These are phyloP conservation scores for Agraylea sexmaculata DNA, from an alignment of 1,140 invertebrate genomes.

Conservation along the genomic window DNA sequence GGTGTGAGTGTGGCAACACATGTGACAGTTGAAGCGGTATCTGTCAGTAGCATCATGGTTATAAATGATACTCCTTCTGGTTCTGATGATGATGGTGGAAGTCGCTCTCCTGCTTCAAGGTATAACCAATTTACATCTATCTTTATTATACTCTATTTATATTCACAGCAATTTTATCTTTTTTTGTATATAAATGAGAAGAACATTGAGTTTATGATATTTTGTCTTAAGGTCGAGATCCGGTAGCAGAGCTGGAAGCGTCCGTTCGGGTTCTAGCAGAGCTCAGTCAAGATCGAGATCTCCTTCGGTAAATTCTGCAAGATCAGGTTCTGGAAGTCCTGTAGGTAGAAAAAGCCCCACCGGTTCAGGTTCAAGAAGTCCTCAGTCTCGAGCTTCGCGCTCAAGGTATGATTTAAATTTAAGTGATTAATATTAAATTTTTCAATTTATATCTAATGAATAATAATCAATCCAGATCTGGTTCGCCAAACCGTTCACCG, in stretches of 20 bases:
- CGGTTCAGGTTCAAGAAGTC: constrained; percentile 15
- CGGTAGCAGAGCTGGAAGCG: constrained; percentile 21
- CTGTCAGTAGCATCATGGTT: too few species aligned
- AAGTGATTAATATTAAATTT: not conserved
- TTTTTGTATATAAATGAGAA: too few species aligned
- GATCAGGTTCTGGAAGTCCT: constrained; percentile 15
- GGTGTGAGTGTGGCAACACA: too few species aligned
- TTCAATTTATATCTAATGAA: not conserved
- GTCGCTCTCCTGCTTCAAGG: too few species aligned
- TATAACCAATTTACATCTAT: too few species aligned
- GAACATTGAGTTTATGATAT: too few species aligned
- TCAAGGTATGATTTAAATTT: not conserved
- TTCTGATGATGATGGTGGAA: too few species aligned
- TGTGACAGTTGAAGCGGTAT: too few species aligned
- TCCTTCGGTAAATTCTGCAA: constrained; percentile 11
- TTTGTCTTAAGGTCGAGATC: too few species aligned
- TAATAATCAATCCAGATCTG: constrained; percentile 29
- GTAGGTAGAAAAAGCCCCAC: constrained; percentile 8
- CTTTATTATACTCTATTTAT: too few species aligned
- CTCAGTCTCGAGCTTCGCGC: constrained; percentile 8
- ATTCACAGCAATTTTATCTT: too few species aligned
- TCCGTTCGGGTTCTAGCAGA: constrained; percentile 22
- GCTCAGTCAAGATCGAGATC: constrained; percentile 10
- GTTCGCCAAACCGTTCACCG: constrained; percentile 30
- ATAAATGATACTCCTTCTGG: too few species aligned